phyloP scores from a whole-genome alignment of 2,797 vertebrate genomes.

The Schizopygopsis pylzovi region DNA sequence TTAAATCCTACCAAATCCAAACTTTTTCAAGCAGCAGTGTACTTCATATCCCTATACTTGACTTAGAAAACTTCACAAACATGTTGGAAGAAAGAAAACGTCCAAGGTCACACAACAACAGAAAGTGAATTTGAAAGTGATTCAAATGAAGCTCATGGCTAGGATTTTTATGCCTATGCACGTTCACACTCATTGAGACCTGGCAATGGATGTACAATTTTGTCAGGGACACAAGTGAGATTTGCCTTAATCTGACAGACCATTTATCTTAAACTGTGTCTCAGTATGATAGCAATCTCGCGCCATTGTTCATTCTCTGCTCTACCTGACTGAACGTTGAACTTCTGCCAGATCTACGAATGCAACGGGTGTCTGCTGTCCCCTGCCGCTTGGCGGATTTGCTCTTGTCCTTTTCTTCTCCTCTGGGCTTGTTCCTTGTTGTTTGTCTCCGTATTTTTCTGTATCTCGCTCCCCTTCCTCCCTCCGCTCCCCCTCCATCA shows the following conservation, averaged over 20 bases:
- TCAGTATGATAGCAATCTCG: constrained; percentile 39
- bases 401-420: constrained; percentile 27
- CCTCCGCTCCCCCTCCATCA: constrained; percentile 8
- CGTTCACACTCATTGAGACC: background rate
- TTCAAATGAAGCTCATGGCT: background rate
- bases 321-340: constrained; percentile 28
- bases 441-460: constrained; percentile 26
- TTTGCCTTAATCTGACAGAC: constrained; percentile 43
- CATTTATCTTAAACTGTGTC: constrained; percentile 38
- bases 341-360: constrained; percentile 23
- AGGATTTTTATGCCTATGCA: constrained; percentile 5
- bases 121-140: background rate
- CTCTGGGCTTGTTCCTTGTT: constrained; percentile 17
- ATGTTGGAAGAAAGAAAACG: background rate
- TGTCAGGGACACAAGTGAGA: constrained; percentile 36
- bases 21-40: background rate
- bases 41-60: background rate
- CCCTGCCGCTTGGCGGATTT: background rate
- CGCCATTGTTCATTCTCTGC: constrained; percentile 23
- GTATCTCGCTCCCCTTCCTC: background rate
- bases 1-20: background rate
- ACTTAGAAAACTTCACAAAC: background rate
- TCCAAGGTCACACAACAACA: background rate
- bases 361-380: background rate
- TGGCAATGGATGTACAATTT: constrained; percentile 28